A percentile compares a stretch with the other conserved stretches of the same genome.
phyloP scores from a whole-genome alignment of 2,888 invertebrate species.

The Sphecodes monilicornis region DNA sequence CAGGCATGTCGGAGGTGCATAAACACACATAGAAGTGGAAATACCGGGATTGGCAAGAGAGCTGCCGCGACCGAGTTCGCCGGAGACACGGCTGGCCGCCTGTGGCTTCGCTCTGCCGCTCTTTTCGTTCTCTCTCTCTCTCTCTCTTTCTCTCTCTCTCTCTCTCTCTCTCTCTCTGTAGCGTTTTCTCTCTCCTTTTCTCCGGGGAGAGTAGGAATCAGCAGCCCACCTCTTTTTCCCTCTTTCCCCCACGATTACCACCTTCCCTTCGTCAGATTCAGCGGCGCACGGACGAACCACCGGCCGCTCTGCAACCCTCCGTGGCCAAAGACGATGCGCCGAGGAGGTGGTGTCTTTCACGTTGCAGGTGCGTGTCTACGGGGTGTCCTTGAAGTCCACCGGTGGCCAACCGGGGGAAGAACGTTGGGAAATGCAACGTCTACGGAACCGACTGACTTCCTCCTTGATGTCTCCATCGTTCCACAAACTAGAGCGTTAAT shows the following conservation, averaged over 20 bases:
- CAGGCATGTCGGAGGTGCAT: conserved; percentile 59
- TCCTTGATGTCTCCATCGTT: neutral
- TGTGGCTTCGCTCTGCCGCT: conserved; percentile 81
- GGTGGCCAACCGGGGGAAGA: neutral
- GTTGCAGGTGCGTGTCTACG: conserved; percentile 65
- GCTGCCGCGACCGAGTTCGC: conserved; percentile 72
- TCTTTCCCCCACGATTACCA: conserved; percentile 32
- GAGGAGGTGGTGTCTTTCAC: conserved; percentile 53
- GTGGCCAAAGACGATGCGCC: conserved; percentile 14
- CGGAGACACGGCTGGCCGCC: conserved; percentile 82
- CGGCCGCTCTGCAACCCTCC: conserved; percentile 56
- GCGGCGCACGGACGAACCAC: conserved; percentile 35
- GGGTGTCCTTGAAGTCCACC: conserved; percentile 54
- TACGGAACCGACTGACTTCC: neutral
- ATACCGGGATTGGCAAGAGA: conserved; percentile 69
- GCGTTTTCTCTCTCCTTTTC: conserved; percentile 60
- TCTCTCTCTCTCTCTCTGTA: conserved; percentile 58
- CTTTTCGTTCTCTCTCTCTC: conserved; percentile 61
- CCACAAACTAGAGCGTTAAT: neutral
- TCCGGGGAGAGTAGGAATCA: conserved; percentile 21
- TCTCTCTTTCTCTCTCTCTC: neutral
- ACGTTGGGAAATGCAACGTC: conserved; percentile 3
- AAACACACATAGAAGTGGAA: conserved; percentile 76
- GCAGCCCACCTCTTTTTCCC: neutral
- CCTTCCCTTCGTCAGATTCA: conserved; percentile 47